A percentile compares a stretch with the other conserved stretches of the same genome.
Evolutionary conservation across 2,113 vertebrate species (phyloP).

Genomic region (Eolophus roseicapilla): DNA sequence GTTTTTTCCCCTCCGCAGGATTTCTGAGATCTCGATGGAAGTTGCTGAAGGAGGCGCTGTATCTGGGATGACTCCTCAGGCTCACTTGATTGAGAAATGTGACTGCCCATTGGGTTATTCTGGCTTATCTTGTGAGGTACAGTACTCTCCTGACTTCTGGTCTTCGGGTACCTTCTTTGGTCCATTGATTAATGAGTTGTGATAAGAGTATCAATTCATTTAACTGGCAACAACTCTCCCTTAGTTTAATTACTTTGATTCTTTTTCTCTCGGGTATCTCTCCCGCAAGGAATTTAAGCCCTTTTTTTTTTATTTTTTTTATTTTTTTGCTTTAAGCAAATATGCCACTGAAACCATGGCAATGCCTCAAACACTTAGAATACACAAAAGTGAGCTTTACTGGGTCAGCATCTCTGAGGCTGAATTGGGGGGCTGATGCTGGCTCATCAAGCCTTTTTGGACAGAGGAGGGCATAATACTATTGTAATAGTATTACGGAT

Average conservation of each 20-base stretch:
- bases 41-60: slow-evolving; percentile 81
- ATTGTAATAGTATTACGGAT: neutral
- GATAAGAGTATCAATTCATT: neutral
- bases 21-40: slow-evolving; percentile 93
- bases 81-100: slow-evolving; percentile 88
- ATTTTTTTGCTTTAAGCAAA: neutral
- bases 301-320: neutral
- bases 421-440: neutral
- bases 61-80: slow-evolving; percentile 76
- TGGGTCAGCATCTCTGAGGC: neutral
- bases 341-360: neutral
- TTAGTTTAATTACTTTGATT: neutral
- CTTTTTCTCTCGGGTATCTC: neutral
- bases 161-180: neutral
- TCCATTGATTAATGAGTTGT: neutral
- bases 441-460: neutral
- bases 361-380: neutral
- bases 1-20: slow-evolving; percentile 67
- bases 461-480: neutral
- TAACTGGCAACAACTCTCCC: neutral
- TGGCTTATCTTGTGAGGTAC: slow-evolving; percentile 95
- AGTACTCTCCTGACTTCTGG: neutral
- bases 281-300: neutral
- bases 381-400: neutral
- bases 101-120: slow-evolving; percentile 89